Percentiles rank a stretch among this genome's conserved stretches.
Conservation (phyloP, 2,113 vertebrate genomes). For the Dunckerocampus dactyliophorus region DNA sequence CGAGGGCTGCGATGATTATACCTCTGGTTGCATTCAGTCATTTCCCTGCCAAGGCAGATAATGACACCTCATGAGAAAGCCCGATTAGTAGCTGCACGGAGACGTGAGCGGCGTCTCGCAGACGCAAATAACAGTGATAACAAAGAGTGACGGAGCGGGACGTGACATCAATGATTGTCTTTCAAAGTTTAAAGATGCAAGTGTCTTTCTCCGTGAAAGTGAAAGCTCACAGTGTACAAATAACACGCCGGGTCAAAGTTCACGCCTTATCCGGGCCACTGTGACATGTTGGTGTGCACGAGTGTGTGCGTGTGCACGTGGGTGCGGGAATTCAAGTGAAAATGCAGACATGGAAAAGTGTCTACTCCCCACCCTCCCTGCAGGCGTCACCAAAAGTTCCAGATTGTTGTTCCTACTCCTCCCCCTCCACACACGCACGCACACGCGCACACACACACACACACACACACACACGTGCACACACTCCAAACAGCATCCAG, state of each 20-base stretch:
- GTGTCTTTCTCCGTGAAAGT: too few species aligned
- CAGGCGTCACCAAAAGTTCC: background rate
- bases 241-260: background rate
- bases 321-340: background rate
- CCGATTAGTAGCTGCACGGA: too few species aligned
- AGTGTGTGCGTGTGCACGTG: background rate
- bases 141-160: too few species aligned
- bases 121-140: too few species aligned
- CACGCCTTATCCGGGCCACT: background rate
- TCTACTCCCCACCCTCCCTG: background rate
- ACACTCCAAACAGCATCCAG: conserved; percentile 2
- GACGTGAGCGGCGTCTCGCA: too few species aligned
- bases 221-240: too few species aligned
- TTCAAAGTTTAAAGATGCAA: too few species aligned
- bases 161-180: too few species aligned
- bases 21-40: too few species aligned
- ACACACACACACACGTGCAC: background rate
- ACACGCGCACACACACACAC: background rate
- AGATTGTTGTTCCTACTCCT: background rate
- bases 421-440: background rate
- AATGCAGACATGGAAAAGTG: background rate
- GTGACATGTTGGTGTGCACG: background rate
- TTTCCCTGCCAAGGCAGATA: too few species aligned
- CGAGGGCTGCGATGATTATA: too few species aligned
- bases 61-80: too few species aligned